Evolutionary conservation across 2,797 vertebrate species (phyloP).

Genomic region (Anomalospiza imberbis): DNA sequence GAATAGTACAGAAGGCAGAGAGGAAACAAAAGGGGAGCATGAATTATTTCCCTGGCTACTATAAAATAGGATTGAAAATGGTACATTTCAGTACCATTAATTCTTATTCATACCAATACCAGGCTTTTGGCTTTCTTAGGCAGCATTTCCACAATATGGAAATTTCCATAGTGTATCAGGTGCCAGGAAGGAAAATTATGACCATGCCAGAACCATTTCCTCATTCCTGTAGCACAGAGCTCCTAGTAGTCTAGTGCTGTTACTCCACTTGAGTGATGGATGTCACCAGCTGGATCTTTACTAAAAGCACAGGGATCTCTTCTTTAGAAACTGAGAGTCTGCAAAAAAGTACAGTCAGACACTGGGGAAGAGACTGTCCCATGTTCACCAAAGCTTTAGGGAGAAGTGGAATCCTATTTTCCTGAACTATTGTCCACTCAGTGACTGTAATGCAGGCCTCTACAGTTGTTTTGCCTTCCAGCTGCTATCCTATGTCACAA

Average conservation of each 20-base stretch:
- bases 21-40: constrained; percentile 1
- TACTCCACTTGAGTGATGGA: neutral
- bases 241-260: neutral
- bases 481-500: neutral
- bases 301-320: neutral
- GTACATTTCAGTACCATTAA: constrained; percentile 10
- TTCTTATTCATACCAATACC: neutral
- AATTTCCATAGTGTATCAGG: neutral
- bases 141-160: constrained; percentile 28
- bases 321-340: neutral
- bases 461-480: neutral
- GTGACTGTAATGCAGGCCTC: neutral
- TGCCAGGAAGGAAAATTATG: constrained; percentile 11
- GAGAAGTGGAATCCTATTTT: neutral
- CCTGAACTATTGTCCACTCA: neutral
- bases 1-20: neutral
- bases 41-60: constrained; percentile 28
- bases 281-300: neutral
- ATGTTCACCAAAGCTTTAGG: neutral
- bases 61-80: constrained; percentile 20
- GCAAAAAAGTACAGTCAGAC: neutral
- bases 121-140: neutral
- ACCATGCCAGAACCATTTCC: neutral
- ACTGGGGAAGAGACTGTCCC: neutral
- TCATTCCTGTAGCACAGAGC: neutral